Evolutionary conservation across 2,797 vertebrate genomes (phyloP), one percentile per base, ranked within the genome.

Genomic region (Champsocephalus gunnari): DNA sequence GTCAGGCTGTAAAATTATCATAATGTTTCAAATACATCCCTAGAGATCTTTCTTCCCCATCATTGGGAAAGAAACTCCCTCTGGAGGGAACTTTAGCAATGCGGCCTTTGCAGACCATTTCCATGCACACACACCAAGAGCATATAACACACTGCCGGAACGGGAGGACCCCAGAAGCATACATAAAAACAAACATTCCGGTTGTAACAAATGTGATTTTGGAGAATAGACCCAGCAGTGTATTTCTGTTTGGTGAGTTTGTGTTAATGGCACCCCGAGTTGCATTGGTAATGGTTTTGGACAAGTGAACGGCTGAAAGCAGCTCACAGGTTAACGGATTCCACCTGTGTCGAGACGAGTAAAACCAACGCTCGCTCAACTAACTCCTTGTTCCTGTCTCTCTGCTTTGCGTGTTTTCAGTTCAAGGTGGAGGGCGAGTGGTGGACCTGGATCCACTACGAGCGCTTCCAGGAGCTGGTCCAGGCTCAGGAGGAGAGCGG

Each of bases 371-470:
- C 9, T 48, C 9, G 4, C 48, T 54, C 47, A 14, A 5, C 8
- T 14, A 0, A 17, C 9, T 2, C 19, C 43, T 17, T 17, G n/a
- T 54, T 34, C 44, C 17, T 38, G 12, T 24, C 19, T n/a, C 28
- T 10, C 21, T 41, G 38, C 13, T 7, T 2, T 57, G 0, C 38
- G 9, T 63, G 28, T 78, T 77, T 54, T 16, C 86, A 99, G 97
- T 99, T 98, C 87, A 95, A 96, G 92, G 88, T 96, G 24, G 49
- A 92, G 0, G 95, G 95, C 0, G 93, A 96, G 73, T 98, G 98
- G 98, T 93, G 94, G 94, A 99, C 97, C 0, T 98, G 98, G 98
- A 99, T 99, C 0, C 80, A 99, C 92, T 99, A 97, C 2, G 86
- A 92, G 32, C 93, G 93, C 9, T 99, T 99, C 90, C 98, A 98